Percentiles rank a stretch among this genome's conserved stretches.
These are phyloP conservation scores for Ceratitis capitata DNA, from an alignment of 1,140 invertebrate species.

Conservation along the genomic window DNA sequence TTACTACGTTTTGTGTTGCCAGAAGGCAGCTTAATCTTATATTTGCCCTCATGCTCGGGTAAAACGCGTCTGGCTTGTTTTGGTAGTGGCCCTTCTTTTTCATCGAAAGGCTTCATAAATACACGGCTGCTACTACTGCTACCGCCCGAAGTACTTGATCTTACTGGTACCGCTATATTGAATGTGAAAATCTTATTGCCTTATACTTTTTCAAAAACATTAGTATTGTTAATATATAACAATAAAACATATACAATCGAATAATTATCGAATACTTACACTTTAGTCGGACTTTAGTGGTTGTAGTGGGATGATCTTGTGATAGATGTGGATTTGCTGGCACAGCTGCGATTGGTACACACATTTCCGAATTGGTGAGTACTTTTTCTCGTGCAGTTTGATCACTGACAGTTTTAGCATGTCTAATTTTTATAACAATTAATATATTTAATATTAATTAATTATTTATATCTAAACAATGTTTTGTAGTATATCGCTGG, in stretches of 20 bases:
- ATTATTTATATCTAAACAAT: not conserved
- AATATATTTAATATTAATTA: conserved; percentile 37
- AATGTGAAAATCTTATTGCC: not conserved
- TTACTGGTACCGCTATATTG: conserved; percentile 3
- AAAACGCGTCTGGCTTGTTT: conserved; percentile 66
- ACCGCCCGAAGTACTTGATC: not conserved
- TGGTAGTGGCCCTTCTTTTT: conserved; percentile 27
- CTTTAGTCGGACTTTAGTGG: conserved; percentile 39
- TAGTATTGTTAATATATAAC: not conserved
- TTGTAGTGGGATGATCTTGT: conserved; percentile 12
- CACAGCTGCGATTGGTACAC: conserved; percentile 64
- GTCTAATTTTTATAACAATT: conserved; percentile 66
- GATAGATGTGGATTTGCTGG: conserved; percentile 47
- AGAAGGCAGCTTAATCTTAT: conserved; percentile 67
- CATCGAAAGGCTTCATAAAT: not conserved
- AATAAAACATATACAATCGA: not conserved
- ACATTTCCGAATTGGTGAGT: conserved; percentile 59
- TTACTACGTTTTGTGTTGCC: conserved; percentile 66
- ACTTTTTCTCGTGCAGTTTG: conserved; percentile 71
- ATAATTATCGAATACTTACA: conserved; percentile 4
- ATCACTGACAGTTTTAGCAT: conserved; percentile 79
- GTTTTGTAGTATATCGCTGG: not conserved
- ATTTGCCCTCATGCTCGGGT: conserved; percentile 68
- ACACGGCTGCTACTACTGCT: conserved; percentile 42
- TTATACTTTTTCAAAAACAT: not conserved